Conservation (phyloP, 2,113 vertebrate genomes). For the Turnix velox region DNA sequence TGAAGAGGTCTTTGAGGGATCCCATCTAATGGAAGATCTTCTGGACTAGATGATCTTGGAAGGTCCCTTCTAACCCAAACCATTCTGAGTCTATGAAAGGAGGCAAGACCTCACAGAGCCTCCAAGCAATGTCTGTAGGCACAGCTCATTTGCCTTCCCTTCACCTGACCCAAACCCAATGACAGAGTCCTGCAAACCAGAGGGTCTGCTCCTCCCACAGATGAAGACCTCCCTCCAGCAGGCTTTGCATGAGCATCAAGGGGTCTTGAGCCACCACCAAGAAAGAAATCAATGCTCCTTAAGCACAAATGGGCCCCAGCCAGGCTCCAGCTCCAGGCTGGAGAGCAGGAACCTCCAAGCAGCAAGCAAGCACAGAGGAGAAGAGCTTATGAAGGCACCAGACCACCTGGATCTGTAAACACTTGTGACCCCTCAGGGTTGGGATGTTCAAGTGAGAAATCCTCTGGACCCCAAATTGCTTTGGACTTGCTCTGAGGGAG, state of each 20-base stretch:
- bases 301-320: accelerated
- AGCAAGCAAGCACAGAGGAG: neutral
- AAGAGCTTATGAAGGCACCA: neutral
- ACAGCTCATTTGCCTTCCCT: neutral
- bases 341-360: neutral
- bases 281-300: neutral
- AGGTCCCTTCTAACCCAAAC: neutral
- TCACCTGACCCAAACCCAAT: neutral
- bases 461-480: neutral
- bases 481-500: neutral
- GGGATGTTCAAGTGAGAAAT: neutral
- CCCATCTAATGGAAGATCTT: neutral
- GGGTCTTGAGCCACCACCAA: neutral
- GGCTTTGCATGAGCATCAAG: accelerated
- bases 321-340: neutral
- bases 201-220: neutral
- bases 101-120: neutral
- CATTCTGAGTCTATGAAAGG: neutral
- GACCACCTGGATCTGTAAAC: neutral
- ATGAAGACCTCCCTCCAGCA: neutral
- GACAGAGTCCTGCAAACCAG: neutral
- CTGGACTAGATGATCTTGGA: neutral
- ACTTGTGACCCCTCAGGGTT: neutral
- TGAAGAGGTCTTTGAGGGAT: accelerated
- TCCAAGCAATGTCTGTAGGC: neutral